Percentiles rank a stretch among this genome's conserved stretches.
phyloP scores from a whole-genome alignment of 2,888 invertebrate genomes.

The Hermaeophaga mercurialis region DNA sequence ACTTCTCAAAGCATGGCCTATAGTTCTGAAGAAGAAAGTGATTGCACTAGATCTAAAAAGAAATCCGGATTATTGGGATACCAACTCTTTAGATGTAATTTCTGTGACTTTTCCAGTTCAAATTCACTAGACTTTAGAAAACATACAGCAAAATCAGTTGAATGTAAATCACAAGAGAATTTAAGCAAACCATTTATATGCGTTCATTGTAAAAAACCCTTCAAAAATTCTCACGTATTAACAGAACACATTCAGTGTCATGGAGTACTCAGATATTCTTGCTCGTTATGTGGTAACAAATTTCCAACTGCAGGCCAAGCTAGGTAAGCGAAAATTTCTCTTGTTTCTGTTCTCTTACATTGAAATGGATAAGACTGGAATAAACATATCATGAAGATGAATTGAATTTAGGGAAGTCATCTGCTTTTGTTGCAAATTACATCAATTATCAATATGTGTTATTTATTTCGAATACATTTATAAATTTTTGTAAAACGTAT shows the following conservation, averaged over 20 bases:
- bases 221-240: slow-evolving; percentile 57
- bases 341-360: too few relatives aligned
- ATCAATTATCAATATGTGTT: too few relatives aligned
- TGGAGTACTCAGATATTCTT: slow-evolving; percentile 63
- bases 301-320: slow-evolving; percentile 46
- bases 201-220: slow-evolving; percentile 59
- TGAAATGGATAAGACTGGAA: too few relatives aligned
- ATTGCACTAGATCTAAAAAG: slow-evolving; percentile 18
- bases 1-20: slow-evolving; percentile 6
- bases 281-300: slow-evolving; percentile 62
- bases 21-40: slow-evolving; percentile 38
- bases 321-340: slow-evolving; percentile 47
- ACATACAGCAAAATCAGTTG: slow-evolving; percentile 51
- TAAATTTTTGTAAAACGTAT: too few relatives aligned
- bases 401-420: too few relatives aligned
- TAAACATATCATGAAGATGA: too few relatives aligned
- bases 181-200: slow-evolving; percentile 56
- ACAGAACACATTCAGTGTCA: slow-evolving; percentile 66
- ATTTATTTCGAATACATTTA: too few relatives aligned
- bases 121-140: slow-evolving; percentile 52
- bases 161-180: slow-evolving; percentile 33
- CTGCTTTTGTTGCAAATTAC: too few relatives aligned
- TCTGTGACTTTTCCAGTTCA: slow-evolving; percentile 55
- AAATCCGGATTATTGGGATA: slow-evolving; percentile 47
- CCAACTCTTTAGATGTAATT: slow-evolving; percentile 62